Conservation (phyloP, 2,113 vertebrate genomes). For the Emydura subglobosa region DNA sequence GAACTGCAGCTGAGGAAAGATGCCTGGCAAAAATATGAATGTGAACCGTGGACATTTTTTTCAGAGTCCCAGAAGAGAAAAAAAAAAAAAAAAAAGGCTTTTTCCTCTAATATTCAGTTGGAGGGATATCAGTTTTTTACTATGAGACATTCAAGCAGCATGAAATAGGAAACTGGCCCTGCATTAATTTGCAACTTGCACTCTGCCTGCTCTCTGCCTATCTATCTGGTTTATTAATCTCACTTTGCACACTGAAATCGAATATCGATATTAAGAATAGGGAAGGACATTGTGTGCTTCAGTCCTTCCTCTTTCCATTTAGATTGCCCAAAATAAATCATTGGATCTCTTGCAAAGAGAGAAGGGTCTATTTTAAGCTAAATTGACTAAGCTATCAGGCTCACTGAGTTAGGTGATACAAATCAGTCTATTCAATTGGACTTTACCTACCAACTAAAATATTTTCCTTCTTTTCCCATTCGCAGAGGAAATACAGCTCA, state of each 20-base stretch:
- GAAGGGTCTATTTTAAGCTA: not conserved
- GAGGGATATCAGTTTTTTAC: not conserved
- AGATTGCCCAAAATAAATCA: not conserved
- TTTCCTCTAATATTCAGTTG: not conserved
- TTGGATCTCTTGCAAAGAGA: not conserved
- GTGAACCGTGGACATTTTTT: not conserved
- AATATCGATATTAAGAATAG: not conserved
- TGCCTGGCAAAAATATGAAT: not conserved
- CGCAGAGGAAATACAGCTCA: not conserved
- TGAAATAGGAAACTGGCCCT: not conserved
- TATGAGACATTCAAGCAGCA: not conserved
- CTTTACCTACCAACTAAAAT: not conserved
- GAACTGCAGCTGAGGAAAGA: not conserved
- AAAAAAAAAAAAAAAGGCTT: too few relatives aligned
- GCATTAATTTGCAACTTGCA: not conserved
- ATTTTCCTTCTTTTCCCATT: not conserved
- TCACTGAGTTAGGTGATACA: not conserved
- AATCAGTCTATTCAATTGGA: not conserved
- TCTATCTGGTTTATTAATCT: not conserved
- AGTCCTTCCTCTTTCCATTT: not conserved
- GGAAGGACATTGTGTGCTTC: not conserved
- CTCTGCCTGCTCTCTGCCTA: not conserved
- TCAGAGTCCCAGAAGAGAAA: not conserved
- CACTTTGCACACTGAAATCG: not conserved
- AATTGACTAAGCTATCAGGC: not conserved